These are phyloP conservation scores for Adelognathus sp. DNA, from an alignment of 2,888 invertebrate genomes.

Conservation along the genomic window DNA sequence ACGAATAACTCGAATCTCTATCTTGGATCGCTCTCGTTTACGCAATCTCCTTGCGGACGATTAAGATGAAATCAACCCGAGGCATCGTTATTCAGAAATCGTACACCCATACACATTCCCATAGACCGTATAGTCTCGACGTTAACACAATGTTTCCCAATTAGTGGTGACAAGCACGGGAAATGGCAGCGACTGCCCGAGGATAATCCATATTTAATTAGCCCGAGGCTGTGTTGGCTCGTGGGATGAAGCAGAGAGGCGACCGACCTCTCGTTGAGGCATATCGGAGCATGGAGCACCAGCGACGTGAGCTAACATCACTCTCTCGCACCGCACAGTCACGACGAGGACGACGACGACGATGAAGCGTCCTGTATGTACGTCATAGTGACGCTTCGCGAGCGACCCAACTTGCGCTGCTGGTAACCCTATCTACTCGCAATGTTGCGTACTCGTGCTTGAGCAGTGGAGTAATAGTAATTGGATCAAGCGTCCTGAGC, in stretches of 20 bases:
- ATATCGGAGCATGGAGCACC: neutral
- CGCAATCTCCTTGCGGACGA: neutral
- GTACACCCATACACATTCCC: neutral
- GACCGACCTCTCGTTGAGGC: slow-evolving; percentile 30
- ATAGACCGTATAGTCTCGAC: neutral
- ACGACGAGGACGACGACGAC: too few relatives aligned
- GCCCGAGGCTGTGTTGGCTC: slow-evolving; percentile 42
- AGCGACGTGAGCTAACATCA: slow-evolving; percentile 32
- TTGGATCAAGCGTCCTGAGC: slow-evolving; percentile 43
- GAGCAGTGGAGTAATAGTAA: slow-evolving; percentile 43
- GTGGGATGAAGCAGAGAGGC: slow-evolving; percentile 39
- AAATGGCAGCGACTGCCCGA: slow-evolving; percentile 35
- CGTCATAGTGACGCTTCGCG: slow-evolving; percentile 42
- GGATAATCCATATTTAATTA: slow-evolving; percentile 74
- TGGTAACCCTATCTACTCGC: slow-evolving; percentile 42
- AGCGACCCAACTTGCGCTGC: slow-evolving; percentile 34
- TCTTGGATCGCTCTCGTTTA: too few relatives aligned
- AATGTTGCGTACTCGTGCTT: slow-evolving; percentile 15
- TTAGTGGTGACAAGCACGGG: slow-evolving; percentile 61
- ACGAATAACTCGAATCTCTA: too few relatives aligned
- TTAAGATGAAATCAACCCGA: neutral
- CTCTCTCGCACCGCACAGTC: slow-evolving; percentile 5
- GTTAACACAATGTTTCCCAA: slow-evolving; percentile 59
- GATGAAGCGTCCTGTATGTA: slow-evolving; percentile 29
- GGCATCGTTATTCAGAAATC: neutral